phyloP scores from a whole-genome alignment of 2,797 vertebrate genomes.

The Threskiornis aethiopicus region DNA sequence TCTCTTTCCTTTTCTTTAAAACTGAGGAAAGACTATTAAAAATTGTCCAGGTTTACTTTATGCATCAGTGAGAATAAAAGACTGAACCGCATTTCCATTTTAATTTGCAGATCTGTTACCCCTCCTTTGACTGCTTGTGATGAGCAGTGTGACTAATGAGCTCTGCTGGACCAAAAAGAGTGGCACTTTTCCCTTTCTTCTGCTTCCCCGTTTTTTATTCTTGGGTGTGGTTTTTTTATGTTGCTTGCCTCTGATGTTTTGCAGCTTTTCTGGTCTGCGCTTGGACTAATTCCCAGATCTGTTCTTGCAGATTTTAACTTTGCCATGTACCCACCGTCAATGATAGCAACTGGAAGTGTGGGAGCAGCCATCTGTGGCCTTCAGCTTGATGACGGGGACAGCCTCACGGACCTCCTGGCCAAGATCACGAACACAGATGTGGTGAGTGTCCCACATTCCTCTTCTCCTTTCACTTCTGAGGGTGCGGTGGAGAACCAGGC shows the following conservation, averaged over 20 bases:
- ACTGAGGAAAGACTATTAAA: conserved; percentile 47
- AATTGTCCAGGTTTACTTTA: conserved; percentile 61
- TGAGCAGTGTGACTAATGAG: conserved; percentile 65
- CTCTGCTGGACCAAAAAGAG: conserved; percentile 39
- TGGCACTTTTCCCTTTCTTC: conserved; percentile 56
- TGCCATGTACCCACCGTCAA: conserved; percentile 94
- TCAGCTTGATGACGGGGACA: conserved; percentile 85
- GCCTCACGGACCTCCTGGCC: conserved; percentile 90
- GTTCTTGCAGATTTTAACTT: conserved; percentile 90
- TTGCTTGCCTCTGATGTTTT: conserved; percentile 63
- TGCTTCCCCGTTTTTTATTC: conserved; percentile 28
- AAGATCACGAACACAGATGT: conserved; percentile 97
- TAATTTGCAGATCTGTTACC: conserved; percentile 66
- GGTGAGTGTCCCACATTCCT: conserved; percentile 81
- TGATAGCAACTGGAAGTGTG: conserved; percentile 96
- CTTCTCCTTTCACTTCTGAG: conserved; percentile 6
- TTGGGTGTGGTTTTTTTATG: conserved; percentile 50
- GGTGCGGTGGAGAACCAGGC: fast-evolving
- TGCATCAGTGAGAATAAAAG: conserved; percentile 65
- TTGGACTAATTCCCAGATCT: conserved; percentile 67
- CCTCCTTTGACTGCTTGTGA: conserved; percentile 56
- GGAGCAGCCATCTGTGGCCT: conserved; percentile 94
- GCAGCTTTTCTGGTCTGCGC: conserved; percentile 65
- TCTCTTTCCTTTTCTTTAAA: conserved; percentile 39
- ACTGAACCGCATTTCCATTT: conserved; percentile 44